Percentiles rank a stretch among this genome's conserved stretches.
These are phyloP conservation scores for Raja brachyura DNA, from an alignment of 2,113 vertebrate genomes.

Conservation along the genomic window DNA sequence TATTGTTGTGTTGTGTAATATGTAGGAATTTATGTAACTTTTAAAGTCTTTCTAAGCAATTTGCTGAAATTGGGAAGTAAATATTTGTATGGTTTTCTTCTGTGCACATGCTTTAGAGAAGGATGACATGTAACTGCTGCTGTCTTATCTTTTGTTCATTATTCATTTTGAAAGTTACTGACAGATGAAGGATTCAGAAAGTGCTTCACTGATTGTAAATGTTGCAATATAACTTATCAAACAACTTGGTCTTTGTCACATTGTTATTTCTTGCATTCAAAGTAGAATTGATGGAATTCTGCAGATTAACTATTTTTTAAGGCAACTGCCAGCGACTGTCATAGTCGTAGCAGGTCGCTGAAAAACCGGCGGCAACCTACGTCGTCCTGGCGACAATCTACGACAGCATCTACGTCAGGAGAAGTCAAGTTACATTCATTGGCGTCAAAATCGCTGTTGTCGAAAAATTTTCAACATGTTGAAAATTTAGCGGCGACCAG, in stretches of 20 bases:
- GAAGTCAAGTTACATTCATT: too few relatives aligned
- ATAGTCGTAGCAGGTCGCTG: too few relatives aligned
- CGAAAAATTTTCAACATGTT: too few relatives aligned
- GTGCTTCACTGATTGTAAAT: background rate
- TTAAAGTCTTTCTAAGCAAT: background rate
- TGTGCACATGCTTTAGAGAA: background rate
- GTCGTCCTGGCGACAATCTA: too few relatives aligned
- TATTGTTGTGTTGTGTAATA: background rate
- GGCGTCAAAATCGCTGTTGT: too few relatives aligned
- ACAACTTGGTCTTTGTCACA: background rate
- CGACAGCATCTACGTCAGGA: too few relatives aligned
- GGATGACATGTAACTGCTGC: background rate
- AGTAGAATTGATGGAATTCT: background rate
- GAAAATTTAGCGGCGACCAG: too few relatives aligned
- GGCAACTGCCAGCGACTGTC: too few relatives aligned
- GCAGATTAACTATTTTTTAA: background rate
- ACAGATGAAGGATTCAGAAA: background rate
- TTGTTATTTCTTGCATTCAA: background rate
- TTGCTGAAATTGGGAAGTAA: background rate
- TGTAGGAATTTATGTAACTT: background rate
- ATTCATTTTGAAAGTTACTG: background rate
- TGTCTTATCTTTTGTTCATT: background rate
- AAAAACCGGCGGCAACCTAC: too few relatives aligned
- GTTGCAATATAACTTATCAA: background rate
- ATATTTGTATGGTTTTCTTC: background rate